These are phyloP conservation scores for Tachycineta bicolor DNA, from an alignment of 2,113 vertebrate species.

Conservation along the genomic window DNA sequence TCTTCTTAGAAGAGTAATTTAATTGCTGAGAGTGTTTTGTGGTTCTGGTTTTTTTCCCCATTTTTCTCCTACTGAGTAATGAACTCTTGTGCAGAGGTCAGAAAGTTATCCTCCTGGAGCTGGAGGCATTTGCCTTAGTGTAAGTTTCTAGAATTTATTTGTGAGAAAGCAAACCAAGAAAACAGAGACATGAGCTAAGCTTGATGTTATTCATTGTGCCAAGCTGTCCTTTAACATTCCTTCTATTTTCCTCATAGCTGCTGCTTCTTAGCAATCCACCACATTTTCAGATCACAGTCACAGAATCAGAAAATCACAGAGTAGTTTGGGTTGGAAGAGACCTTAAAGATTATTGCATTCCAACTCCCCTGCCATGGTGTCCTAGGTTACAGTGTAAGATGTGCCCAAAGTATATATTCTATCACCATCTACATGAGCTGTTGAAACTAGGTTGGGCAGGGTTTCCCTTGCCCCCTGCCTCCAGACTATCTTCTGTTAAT, in stretches of 20 bases:
- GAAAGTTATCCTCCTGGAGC: not conserved
- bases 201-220: not conserved
- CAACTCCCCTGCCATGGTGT: not conserved
- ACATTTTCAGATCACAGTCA: not conserved
- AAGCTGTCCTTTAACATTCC: not conserved
- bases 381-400: too few relatives aligned
- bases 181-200: not conserved
- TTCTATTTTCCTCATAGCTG: not conserved
- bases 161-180: not conserved
- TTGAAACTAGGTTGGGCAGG: too few relatives aligned
- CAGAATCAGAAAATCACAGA: not conserved
- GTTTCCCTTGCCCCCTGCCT: too few relatives aligned
- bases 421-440: too few relatives aligned
- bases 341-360: not conserved
- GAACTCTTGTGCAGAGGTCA: not conserved
- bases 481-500: too few relatives aligned
- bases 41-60: not conserved
- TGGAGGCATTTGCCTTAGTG: not conserved
- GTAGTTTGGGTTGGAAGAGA: not conserved
- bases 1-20: not conserved
- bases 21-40: not conserved
- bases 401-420: too few relatives aligned
- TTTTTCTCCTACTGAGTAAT: not conserved
- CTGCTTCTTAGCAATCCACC: not conserved
- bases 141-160: not conserved